A percentile compares a stretch with the other conserved stretches of the same genome.
Evolutionary conservation across 1,140 invertebrate genomes (phyloP).

Genomic region (Ceratina japonica): DNA sequence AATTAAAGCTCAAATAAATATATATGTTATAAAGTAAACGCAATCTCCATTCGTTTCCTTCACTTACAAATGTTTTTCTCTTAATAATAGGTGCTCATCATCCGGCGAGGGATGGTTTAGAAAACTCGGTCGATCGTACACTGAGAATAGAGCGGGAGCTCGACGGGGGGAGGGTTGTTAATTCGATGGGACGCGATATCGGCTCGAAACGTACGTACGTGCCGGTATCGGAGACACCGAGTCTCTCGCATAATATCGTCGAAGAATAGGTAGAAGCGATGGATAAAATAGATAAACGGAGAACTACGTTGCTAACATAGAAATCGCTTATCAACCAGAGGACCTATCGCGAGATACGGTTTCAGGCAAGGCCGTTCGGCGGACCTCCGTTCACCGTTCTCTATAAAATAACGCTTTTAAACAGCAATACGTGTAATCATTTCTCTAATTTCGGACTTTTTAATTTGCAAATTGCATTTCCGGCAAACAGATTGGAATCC

Average conservation of each 20-base stretch:
- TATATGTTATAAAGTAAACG: slow-evolving; percentile 80
- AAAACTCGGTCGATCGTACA: not conserved
- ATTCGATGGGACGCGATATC: slow-evolving; percentile 49
- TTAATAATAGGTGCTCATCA: not conserved
- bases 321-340: slow-evolving; percentile 56
- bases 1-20: slow-evolving; percentile 82
- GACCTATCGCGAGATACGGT: slow-evolving; percentile 53
- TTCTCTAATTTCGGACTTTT: too few species aligned
- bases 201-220: slow-evolving; percentile 34
- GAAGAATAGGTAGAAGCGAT: slow-evolving; percentile 52
- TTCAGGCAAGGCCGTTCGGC: slow-evolving; percentile 42
- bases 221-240: slow-evolving; percentile 31
- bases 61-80: too few species aligned
- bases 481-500: too few species aligned
- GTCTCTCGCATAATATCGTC: slow-evolving; percentile 42
- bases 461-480: too few species aligned
- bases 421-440: too few species aligned
- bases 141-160: not conserved
- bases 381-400: not conserved
- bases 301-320: slow-evolving; percentile 46
- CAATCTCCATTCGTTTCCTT: slow-evolving; percentile 26
- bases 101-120: not conserved
- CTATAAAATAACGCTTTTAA: too few species aligned
- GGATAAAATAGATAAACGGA: slow-evolving; percentile 59
- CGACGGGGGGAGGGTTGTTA: slow-evolving; percentile 18